phyloP scores from a whole-genome alignment of 2,888 invertebrate species.

The Nyleta sp. region DNA sequence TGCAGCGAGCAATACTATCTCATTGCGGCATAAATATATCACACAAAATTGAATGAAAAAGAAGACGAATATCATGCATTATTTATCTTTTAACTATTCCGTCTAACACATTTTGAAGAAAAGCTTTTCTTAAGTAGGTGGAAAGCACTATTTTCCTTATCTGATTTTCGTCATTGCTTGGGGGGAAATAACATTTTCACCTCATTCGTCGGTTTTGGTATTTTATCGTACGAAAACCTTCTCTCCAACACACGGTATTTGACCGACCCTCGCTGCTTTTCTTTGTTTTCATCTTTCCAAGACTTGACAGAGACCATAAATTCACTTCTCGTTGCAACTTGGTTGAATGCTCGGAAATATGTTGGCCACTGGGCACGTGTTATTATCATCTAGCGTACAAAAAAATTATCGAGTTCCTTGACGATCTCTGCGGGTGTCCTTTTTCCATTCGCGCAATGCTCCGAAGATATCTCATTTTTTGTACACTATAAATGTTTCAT shows the following conservation, averaged over 20 bases:
- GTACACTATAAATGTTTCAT: too few species aligned
- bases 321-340: conserved; percentile 35
- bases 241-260: conserved; percentile 19
- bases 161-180: conserved; percentile 60
- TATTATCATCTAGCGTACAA: conserved; percentile 31
- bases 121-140: conserved; percentile 50
- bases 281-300: conserved; percentile 45
- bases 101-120: conserved; percentile 42
- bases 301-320: conserved; percentile 47
- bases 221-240: conserved; percentile 44
- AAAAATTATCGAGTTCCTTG: conserved; percentile 22
- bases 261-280: conserved; percentile 43
- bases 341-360: conserved; percentile 38
- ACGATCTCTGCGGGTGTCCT: neutral
- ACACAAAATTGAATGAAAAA: neutral
- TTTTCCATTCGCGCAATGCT: too few species aligned
- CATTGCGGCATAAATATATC: too few species aligned
- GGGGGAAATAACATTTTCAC: conserved; percentile 50
- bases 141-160: conserved; percentile 59
- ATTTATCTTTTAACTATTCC: conserved; percentile 63
- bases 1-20: too few species aligned
- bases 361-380: conserved; percentile 24
- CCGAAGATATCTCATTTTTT: too few species aligned
- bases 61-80: conserved; percentile 30
- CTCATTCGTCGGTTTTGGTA: conserved; percentile 47